Evolutionary conservation across 2,113 vertebrate genomes (phyloP), one percentile per base, ranked within the genome.

Genomic region (Ameiurus melas): DNA sequence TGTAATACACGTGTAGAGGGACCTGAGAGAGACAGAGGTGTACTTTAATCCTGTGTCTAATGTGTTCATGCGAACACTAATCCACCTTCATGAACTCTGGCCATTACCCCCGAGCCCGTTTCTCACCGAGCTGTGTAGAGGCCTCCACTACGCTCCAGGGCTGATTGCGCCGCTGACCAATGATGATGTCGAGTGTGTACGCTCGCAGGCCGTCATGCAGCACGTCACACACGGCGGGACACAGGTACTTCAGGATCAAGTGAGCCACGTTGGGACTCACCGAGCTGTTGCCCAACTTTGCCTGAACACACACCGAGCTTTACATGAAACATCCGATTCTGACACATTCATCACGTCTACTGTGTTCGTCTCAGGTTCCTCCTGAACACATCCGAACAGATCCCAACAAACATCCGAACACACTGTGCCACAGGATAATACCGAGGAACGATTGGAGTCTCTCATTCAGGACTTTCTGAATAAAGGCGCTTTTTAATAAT

Each of bases 201-300:
- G 97, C 95, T 94, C 97, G 97, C 89, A 99, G 95, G 0, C 98
- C 98, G 0, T 99, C 98, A 84, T 97, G 96, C 87, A 99, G 94
- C 25, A 99, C 93, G 1, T 97, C 96, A 4, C 90, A 95, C 86
- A 99, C 96, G 7, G 98, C 98, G 0, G 98, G 98, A 60, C 98
- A 99, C 89, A 99, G 93, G 93, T 99, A 99, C 93, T 99, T 99
- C 92, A 99, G 95, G 92, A 99, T 96, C 71, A 99, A 96, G 92
- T 99, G 98, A 9, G 98, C 98, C 85, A 99, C 95, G 0, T 99
- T 99, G 71, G 98, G 98, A 94, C 98, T 99, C 87, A 99, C 97
- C 0, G 97, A 98, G 91, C 98, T 99, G 94, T 99, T 99, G 13
- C 98, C 98, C 85, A 99, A 94, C 88, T 99, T 99, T 1, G 97